Evolutionary conservation across 2,797 vertebrate genomes (phyloP), one percentile per base, ranked within the genome.

Genomic region (Cercopithecus neglectus): DNA sequence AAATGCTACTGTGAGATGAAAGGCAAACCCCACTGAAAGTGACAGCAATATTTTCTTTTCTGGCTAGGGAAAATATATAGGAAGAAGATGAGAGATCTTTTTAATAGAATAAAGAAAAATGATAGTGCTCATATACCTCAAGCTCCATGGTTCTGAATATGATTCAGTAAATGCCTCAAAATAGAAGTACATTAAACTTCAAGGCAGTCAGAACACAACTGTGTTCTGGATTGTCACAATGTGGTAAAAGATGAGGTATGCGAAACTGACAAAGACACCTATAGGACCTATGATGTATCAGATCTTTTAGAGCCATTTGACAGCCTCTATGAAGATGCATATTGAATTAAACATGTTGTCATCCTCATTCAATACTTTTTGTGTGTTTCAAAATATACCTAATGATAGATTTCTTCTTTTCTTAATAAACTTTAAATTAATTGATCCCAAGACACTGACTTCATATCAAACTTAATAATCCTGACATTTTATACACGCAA

Each of bases 1-100:
- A 98, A 98, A 98, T 96, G 95, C 89, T 87, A 87, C 96, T 89
- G 96, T 8, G 94, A 98, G 98, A 98, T 98, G 94, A 98, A 99
- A 98, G 97, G 92, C 94, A 98, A 98, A 97, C 1, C n/a, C 95
- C 98, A 97, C 96, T 8, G 95, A 78, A 98, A 98, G 97, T 96
- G 94, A 98, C 97, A 98, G 97, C 87, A 96, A 74, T 98, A 96
- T 98, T 98, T 98, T 97, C 96, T 98, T 96, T 97, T 78, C 96
- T 95, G 61, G 92, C 82, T 76, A 88, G 19, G 96, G 93, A 97
- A 98, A 98, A 98, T 55, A 24, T 89, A 93, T 94, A 97, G 97
- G 94, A 93, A 95, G 91, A 93, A 96, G 97, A 97, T 64, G 96
- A 98, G 94, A 97, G 81, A 97, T 44, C 74, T 81, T 95, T 96